Evolutionary conservation across 2,888 invertebrate species (phyloP), one percentile per base, ranked within the genome.

Genomic region (Cataglyphis cursor): DNA sequence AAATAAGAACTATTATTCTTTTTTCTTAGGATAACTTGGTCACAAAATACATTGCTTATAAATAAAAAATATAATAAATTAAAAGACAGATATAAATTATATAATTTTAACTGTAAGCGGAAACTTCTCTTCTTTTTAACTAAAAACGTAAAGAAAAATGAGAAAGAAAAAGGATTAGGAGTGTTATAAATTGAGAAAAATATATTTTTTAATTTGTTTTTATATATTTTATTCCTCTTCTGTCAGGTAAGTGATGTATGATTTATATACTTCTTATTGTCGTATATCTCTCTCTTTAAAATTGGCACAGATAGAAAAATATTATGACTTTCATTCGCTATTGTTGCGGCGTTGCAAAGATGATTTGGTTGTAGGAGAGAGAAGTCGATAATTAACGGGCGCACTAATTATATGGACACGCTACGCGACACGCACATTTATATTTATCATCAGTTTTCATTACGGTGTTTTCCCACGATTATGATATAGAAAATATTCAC

Each of bases 401-500:
- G 5, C 24, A 44, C 57, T 80, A 61, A 81, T 74, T 73, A 62
- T 73, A 62, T n/a, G 21, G 51, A 15, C 18, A 15, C 18, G 4
- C 72, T 57, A 15, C 6, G 64, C 41, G 76, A 66, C 78, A 68
- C 51, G 21, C 68, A 51, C 59, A 66, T 82, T 78, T 15, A 62
- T 66, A 78, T 51, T 83, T 85, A 84, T 84, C 84, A 85, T 86
- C 81, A 78, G 62, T 72, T n/a, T 75, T 48, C 51, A 65, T 66
- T 65, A 48, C 44, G 51, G 12, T 48, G 54, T 82, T 89, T 89
- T 84, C 51, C 8, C 88, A 89, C 82, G 59, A 68, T 84, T 87
- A 85, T 82, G 84, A 89, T 85, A 82, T 61, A 81, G 59, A 84
- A 82, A 85, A 76, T 66, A 66, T 90, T 88, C 89, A 85, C 90